Conservation (phyloP, 1,140 invertebrate genomes). For the Drusus annulatus region DNA sequence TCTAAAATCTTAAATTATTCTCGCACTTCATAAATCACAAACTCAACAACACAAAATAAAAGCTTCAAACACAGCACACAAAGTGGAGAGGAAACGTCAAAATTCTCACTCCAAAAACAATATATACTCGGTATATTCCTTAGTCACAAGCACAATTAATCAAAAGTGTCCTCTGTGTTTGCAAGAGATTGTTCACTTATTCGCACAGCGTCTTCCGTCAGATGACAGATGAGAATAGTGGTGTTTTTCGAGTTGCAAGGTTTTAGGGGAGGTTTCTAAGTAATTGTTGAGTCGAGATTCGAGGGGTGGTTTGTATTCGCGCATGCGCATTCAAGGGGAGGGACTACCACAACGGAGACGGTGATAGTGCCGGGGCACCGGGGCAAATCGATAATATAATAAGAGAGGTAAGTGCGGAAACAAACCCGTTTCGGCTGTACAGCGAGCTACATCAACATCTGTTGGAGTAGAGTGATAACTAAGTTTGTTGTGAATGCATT, state of each 20-base stretch:
- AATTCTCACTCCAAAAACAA: constrained; percentile 10
- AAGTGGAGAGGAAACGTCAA: constrained; percentile 6
- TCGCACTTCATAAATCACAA: constrained; percentile 16
- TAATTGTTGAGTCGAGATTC: not conserved
- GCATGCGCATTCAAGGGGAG: not conserved
- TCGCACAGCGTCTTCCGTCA: not conserved
- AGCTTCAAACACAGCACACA: constrained; percentile 5
- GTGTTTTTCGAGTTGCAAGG: too few species aligned
- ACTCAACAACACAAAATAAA: not conserved
- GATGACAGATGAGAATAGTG: too few species aligned
- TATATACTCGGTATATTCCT: not conserved
- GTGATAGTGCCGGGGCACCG: constrained; percentile 24
- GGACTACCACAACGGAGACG: constrained; percentile 38
- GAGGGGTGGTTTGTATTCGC: constrained; percentile 8
- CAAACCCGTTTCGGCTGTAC: constrained; percentile 4
- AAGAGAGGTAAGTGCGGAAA: constrained; percentile 14
- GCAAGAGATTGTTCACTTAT: not conserved
- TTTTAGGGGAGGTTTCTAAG: not conserved
- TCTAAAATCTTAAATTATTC: not conserved
- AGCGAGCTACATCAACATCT: not conserved
- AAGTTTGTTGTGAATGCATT: too few species aligned
- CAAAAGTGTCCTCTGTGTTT: not conserved
- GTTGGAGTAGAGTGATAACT: not conserved
- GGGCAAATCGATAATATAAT: constrained; percentile 43
- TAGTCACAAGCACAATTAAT: not conserved